Percentiles rank a stretch among this genome's conserved stretches.
Evolutionary conservation across 2,888 invertebrate genomes (phyloP).

Genomic region (Lasioglossum oenotherae): DNA sequence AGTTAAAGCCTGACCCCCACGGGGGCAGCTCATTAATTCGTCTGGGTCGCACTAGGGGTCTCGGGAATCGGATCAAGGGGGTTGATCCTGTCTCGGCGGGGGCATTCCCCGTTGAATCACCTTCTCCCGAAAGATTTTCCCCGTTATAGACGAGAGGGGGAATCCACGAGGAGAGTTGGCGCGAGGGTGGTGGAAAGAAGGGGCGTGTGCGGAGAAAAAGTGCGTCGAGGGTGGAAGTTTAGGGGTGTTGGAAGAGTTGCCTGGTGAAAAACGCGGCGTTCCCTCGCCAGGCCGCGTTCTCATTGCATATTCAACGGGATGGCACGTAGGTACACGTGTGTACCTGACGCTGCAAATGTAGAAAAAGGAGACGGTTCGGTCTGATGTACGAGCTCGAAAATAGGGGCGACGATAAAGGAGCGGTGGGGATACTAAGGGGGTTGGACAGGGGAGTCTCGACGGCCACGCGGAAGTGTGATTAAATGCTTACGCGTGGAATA

Average conservation of each 20-base stretch:
- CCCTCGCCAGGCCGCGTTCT: conserved; percentile 47
- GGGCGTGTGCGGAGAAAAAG: conserved; percentile 6
- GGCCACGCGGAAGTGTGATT: conserved; percentile 45
- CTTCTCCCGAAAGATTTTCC: neutral
- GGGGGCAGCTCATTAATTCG: conserved; percentile 2
- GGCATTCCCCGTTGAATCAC: neutral
- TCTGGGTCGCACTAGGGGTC: neutral
- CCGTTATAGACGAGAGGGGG: neutral
- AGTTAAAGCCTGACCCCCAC: neutral
- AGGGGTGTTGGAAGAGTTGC: conserved; percentile 39
- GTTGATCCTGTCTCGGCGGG: conserved; percentile 9
- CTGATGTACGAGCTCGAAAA: conserved; percentile 65
- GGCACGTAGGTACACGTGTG: conserved; percentile 62
- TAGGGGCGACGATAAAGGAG: neutral
- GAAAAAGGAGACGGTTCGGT: conserved; percentile 57
- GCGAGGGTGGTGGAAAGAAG: neutral
- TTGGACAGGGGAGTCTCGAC: neutral
- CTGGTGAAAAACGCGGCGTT: conserved; percentile 45
- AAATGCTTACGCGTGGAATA: conserved; percentile 52
- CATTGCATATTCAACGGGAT: conserved; percentile 76
- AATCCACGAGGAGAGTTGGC: neutral
- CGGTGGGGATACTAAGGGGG: neutral
- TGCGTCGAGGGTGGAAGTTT: neutral
- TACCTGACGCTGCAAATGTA: conserved; percentile 69
- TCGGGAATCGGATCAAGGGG: neutral